Base-by-base conservation (phyloP, 53 echinoderm and acorn worm genomes). In the Astropecten irregularis region DNA sequence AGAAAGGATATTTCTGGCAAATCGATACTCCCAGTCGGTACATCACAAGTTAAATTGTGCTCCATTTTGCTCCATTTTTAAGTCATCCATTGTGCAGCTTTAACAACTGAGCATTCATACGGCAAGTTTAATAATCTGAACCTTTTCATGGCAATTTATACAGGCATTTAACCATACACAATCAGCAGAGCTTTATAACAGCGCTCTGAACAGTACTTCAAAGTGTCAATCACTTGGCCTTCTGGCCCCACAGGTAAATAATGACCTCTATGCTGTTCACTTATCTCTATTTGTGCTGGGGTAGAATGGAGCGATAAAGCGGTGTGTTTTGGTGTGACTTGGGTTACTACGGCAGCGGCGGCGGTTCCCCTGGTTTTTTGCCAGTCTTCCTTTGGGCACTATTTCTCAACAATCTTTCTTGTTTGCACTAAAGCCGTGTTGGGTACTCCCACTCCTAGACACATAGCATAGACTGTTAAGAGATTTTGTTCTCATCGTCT, bases 181-280 rank as follows among this genome's bases (percentile, higher is more conserved):
- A 79, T 79, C 63, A 56, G 13, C 3, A 30, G n/a, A n/a, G n/a
- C n/a, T n/a, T n/a, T n/a, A n/a, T n/a, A n/a, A n/a, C n/a, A n/a
- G 7, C 62, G 19, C 28, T 31, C 62, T 39, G 18, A 25, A 76
- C 56, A 76, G 57, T 56, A 23, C 58, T 79, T 40, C 22, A 19
- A 62, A 30, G 79, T 79, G 79, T 49, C 79, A 79, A 79, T 79
- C 79, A 79, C 49, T 30, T 28, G 60, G 34, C 62, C 79, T 61
- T 62, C 62, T 79, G 79, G 61, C 79, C 79, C 79, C 18, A 29
- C 79, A 61, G 50, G 79, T 79, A 61, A 79, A 79, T 79, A 79
- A 62, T 79, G 79, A 79, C 62, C 79, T 48, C 47, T 60, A 15
- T 33, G n/a, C 56, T 22, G 33, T 60, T 11, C 79, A 44, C 62